Base-by-base conservation (phyloP, 2,797 vertebrate genomes). In the Lithobates sylvaticus region DNA sequence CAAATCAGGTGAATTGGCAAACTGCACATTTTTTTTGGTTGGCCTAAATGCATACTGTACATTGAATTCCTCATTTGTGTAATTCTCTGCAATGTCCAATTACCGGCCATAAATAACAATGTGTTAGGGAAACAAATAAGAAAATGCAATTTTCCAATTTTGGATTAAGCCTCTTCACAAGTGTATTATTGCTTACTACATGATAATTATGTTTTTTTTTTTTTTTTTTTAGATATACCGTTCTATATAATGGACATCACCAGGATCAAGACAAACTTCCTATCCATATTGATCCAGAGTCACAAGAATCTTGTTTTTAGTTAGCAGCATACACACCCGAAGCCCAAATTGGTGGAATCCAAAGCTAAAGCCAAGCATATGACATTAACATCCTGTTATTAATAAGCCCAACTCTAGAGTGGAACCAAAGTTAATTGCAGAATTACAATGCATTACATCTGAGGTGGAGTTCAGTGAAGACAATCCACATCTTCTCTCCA, bases 221-320 rank as follows among this genome's bases (percentile, higher is more conserved):
- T 13, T 89, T 84, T 83, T 58, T 87, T 88, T 29, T 6, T 84
- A 99, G 97, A 93, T 99, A 99, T 91, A 95, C 94, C 71, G 96
- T 97, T 90, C 94, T 99, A 85, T 94, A 93, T 90, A 97, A 97
- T 0, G 95, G 96, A 84, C 96, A 93, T 91, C 96, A 96, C 88
- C 91, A 91, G 86, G 95, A 97, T 86, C 95, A 94, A 4, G 95
- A 98, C 92, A 97, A 96, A 88, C 93, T 95, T 90, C 93, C 94
- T 84, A 95, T 96, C 88, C 96, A 96, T 88, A 92, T 93, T 58
- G 95, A 96, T 88, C 95, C 94, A 47, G 97, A 97, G 90, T 98
- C 96, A 84, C 94, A 95, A 18, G 97, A 98, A 92, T 98, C 97
- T 84, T 98, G 96, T 90, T 97, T 99, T 93, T 98, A 96, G 96